phyloP scores from a whole-genome alignment of 2,113 vertebrate species.

The Rhea pennata region DNA sequence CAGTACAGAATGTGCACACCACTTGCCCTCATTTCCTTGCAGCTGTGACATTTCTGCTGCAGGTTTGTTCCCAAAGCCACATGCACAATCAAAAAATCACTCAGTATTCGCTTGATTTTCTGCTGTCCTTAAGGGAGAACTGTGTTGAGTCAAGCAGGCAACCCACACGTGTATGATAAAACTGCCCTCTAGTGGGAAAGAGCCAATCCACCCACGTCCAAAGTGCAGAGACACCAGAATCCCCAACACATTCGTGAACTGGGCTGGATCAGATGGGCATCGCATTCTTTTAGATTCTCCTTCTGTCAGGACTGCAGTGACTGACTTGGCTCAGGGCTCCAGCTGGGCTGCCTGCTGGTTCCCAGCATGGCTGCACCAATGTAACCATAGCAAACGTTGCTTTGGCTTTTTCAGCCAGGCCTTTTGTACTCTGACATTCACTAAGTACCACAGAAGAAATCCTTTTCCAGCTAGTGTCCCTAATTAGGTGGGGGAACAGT shows the following conservation, averaged over 20 bases:
- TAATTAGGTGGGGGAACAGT: background rate
- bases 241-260: background rate
- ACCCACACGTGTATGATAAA: background rate
- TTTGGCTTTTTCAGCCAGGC: background rate
- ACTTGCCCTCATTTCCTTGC: background rate
- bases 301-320: too few species aligned
- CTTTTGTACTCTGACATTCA: background rate
- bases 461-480: background rate
- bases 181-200: slow-evolving; percentile 49
- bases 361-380: accelerated
- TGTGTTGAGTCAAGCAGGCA: background rate
- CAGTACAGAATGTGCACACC: background rate
- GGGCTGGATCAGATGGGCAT: background rate
- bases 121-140: background rate
- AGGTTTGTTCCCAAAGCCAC: background rate
- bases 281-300: background rate
- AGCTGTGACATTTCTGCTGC: background rate
- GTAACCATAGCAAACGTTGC: background rate
- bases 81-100: accelerated
- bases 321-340: background rate
- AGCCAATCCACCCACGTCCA: background rate
- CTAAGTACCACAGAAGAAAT: background rate
- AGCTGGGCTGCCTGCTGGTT: background rate
- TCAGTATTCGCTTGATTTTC: background rate
- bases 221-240: accelerated